These are phyloP conservation scores for Ceratina japonica DNA, from an alignment of 1,140 invertebrate species.

Conservation along the genomic window DNA sequence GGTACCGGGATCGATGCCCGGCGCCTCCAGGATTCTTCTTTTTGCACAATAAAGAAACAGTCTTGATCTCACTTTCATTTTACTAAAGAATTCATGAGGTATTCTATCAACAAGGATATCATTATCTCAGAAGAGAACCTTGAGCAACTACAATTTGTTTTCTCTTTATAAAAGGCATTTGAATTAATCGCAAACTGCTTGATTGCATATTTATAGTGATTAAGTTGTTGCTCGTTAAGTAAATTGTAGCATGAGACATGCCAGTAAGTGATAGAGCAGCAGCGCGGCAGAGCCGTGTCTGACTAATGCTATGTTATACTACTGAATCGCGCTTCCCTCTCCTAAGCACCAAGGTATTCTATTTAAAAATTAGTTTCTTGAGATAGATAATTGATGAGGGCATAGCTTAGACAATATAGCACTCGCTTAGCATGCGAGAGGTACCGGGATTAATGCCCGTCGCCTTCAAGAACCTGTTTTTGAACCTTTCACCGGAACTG, in stretches of 20 bases:
- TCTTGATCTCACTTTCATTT: not conserved
- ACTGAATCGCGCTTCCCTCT: not conserved
- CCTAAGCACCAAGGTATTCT: not conserved
- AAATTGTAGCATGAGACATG: not conserved
- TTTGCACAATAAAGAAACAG: not conserved
- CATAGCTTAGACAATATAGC: conserved; percentile 93
- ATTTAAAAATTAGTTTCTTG: not conserved
- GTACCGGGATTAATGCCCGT: conserved; percentile 91
- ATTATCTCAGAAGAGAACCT: too few species aligned
- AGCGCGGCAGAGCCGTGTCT: not conserved
- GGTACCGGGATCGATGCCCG: conserved; percentile 92
- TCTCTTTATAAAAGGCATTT: too few species aligned
- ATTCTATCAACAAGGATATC: too few species aligned
- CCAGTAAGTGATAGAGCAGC: not conserved
- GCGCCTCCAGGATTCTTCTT: conserved; percentile 83
- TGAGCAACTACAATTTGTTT: too few species aligned
- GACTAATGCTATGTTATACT: not conserved
- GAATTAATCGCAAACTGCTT: not conserved
- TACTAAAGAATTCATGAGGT: too few species aligned
- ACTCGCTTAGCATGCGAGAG: conserved; percentile 93
- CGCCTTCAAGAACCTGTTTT: conserved; percentile 82
- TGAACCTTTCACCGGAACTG: conserved; percentile 49
- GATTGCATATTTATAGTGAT: not conserved
- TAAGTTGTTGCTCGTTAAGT: not conserved
- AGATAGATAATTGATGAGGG: not conserved